phyloP scores from a whole-genome alignment of 2,113 vertebrate species.

The Tautogolabrus adspersus region DNA sequence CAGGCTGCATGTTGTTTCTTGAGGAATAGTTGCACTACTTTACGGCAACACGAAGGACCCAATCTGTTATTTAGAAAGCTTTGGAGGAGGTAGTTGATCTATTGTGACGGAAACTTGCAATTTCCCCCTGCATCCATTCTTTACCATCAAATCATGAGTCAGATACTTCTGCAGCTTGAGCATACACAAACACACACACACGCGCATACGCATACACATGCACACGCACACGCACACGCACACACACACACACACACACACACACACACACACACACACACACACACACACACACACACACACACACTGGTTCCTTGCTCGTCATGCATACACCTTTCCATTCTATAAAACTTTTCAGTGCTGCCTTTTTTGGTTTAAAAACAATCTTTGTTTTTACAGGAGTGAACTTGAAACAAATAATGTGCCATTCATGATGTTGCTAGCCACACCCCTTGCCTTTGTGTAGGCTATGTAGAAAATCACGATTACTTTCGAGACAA shows the following conservation, averaged over 20 bases:
- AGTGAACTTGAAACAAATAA: slow-evolving; percentile 21
- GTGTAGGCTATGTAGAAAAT: slow-evolving; percentile 12
- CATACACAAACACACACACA: neutral
- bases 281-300: no score
- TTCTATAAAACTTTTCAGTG: neutral
- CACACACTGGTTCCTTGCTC: no score
- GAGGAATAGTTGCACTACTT: no score
- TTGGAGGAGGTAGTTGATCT: no score
- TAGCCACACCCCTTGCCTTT: neutral
- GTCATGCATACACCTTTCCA: neutral
- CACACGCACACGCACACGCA: neutral
- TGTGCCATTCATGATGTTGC: neutral
- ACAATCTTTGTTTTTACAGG: neutral
- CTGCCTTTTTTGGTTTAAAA: neutral
- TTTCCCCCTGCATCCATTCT: no score
- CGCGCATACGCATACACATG: neutral
- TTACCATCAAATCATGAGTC: neutral
- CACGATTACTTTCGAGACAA: slow-evolving; percentile 13
- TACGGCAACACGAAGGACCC: no score
- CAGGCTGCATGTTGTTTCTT: no score
- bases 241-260: no score
- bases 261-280: no score
- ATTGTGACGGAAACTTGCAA: no score
- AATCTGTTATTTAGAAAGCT: no score
- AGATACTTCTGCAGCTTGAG: neutral